Percentiles rank a stretch among this genome's conserved stretches.
Evolutionary conservation across 1,140 invertebrate genomes (phyloP).

Genomic region (Atopsyche davidsoni): DNA sequence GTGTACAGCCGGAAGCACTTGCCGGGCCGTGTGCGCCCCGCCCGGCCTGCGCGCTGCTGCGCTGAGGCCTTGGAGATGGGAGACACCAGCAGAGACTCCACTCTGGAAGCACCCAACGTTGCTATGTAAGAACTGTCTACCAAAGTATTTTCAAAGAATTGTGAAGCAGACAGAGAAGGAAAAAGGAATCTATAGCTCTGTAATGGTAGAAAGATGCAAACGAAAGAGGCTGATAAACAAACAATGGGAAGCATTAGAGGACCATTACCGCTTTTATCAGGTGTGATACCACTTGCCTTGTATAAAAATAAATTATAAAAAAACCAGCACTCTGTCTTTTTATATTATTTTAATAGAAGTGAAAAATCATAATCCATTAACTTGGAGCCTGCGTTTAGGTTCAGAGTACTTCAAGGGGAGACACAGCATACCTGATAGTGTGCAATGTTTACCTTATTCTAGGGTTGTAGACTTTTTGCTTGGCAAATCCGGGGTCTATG

Average conservation of each 20-base stretch:
- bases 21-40: constrained; percentile 92
- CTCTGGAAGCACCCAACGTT: constrained; percentile 49
- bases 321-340: no score
- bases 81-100: constrained; percentile 95
- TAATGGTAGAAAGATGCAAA: background rate
- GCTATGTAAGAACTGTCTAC: background rate
- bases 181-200: background rate
- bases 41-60: constrained; percentile 95
- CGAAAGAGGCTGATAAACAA: no score
- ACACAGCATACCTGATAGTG: background rate
- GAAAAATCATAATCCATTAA: no score
- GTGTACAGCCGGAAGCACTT: constrained; percentile 99
- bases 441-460: constrained; percentile 54
- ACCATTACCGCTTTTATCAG: no score
- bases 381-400: no score
- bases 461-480: constrained; percentile 98
- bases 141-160: constrained; percentile 1
- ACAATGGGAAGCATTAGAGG: no score
- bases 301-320: no score
- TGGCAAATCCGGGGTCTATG: constrained; percentile 99
- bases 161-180: background rate
- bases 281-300: no score
- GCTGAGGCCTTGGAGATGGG: constrained; percentile 99
- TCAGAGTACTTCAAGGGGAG: no score
- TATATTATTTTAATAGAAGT: no score